phyloP scores from a whole-genome alignment of 2,888 invertebrate genomes.

The Helicoverpa assulta region DNA sequence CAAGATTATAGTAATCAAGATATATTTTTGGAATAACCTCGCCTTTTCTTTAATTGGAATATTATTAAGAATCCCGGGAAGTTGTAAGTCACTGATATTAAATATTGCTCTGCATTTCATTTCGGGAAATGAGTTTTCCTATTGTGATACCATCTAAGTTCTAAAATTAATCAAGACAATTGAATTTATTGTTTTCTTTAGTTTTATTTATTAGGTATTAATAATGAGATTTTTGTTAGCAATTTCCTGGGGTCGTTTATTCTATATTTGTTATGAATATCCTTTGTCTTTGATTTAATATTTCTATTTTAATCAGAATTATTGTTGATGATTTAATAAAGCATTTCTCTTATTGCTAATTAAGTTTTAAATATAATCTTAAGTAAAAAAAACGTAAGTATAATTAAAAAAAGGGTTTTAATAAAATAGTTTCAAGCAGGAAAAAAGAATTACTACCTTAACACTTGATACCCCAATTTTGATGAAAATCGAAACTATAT shows the following conservation, averaged over 20 bases:
- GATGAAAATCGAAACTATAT: constrained; percentile 38
- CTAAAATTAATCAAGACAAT: constrained; percentile 61
- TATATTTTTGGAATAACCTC: constrained; percentile 49
- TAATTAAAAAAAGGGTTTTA: too few relatives aligned
- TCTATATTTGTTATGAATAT: constrained; percentile 4
- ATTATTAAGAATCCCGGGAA: constrained; percentile 47
- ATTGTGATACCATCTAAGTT: constrained; percentile 57
- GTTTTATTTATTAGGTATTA: constrained; percentile 26
- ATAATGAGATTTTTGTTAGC: constrained; percentile 44
- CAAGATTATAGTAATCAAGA: constrained; percentile 47
- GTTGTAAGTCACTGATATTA: constrained; percentile 49
- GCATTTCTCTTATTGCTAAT: neutral
- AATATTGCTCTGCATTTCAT: constrained; percentile 60
- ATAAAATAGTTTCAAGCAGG: too few relatives aligned
- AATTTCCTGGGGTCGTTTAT: constrained; percentile 37
- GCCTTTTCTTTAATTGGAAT: constrained; percentile 50
- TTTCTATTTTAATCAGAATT: neutral
- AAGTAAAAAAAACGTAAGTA: too few relatives aligned
- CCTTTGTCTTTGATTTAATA: constrained; percentile 10
- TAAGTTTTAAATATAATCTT: neutral
- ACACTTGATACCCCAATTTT: constrained; percentile 3
- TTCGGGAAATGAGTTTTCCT: constrained; percentile 46
- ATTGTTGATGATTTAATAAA: neutral
- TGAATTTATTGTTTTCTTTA: constrained; percentile 58
- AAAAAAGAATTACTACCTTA: too few relatives aligned